phyloP scores from a whole-genome alignment of 2,888 invertebrate genomes.

The Sussaba pulchella region DNA sequence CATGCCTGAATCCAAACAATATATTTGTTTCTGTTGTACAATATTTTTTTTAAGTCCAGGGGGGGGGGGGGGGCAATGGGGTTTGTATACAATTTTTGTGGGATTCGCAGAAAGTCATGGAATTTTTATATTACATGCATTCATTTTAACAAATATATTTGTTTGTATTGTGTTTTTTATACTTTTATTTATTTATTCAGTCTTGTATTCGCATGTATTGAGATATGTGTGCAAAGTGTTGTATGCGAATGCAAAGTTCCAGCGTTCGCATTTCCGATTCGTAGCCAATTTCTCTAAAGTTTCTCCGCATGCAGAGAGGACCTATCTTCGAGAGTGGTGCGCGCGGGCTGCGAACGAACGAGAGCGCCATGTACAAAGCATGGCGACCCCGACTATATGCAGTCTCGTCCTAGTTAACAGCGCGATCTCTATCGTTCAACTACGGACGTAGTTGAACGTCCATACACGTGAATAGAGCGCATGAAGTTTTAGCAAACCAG shows the following conservation, averaged over 20 bases:
- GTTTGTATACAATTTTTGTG: too few species aligned
- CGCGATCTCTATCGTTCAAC: constrained; percentile 48
- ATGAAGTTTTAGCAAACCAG: constrained; percentile 24
- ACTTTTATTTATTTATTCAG: not conserved
- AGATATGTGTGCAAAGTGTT: constrained; percentile 3
- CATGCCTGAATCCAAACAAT: too few species aligned
- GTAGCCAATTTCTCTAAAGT: constrained; percentile 60
- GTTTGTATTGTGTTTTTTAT: too few species aligned
- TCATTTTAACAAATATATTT: too few species aligned
- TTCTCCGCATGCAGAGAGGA: constrained; percentile 20
- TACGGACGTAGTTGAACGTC: not conserved
- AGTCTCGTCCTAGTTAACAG: constrained; percentile 53
- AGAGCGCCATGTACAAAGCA: constrained; percentile 16
- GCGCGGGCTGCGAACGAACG: constrained; percentile 36
- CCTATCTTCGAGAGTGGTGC: constrained; percentile 61
- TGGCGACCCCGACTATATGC: constrained; percentile 16
- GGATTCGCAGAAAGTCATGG: too few species aligned
- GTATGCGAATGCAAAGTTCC: constrained; percentile 47
- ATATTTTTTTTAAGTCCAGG: too few species aligned
- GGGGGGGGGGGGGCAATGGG: too few species aligned
- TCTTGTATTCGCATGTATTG: not conserved
- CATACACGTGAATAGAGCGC: constrained; percentile 5
- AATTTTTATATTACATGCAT: too few species aligned
- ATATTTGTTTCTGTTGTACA: too few species aligned
- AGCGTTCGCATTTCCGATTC: constrained; percentile 59